Percentiles rank a stretch among this genome's conserved stretches.
Evolutionary conservation across 2,113 vertebrate species (phyloP).

Genomic region (Paramormyrops kingsleyae): DNA sequence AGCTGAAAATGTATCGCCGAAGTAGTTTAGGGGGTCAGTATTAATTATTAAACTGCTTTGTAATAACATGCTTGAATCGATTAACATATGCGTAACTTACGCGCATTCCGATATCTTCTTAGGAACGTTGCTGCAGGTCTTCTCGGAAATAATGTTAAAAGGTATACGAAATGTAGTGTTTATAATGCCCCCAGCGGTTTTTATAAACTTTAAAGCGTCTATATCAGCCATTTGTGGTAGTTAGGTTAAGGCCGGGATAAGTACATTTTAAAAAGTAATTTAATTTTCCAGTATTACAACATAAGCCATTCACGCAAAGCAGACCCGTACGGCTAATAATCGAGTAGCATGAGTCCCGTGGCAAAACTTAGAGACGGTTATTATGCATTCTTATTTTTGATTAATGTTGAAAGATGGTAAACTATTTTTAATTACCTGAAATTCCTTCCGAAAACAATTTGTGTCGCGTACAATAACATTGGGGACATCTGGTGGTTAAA

Average conservation of each 20-base stretch:
- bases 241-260: not conserved
- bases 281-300: not conserved
- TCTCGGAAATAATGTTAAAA: not conserved
- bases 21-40: not conserved
- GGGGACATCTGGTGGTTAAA: slow-evolving; percentile 47
- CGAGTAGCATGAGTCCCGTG: not conserved
- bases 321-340: not conserved
- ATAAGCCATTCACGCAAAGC: not conserved
- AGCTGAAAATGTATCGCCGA: not conserved
- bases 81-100: not conserved
- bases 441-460: not conserved
- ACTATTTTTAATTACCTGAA: not conserved
- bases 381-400: not conserved
- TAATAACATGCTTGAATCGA: not conserved
- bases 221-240: not conserved
- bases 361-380: not conserved
- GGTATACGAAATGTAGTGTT: not conserved
- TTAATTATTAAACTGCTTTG: not conserved
- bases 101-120: not conserved
- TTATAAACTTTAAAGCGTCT: not conserved
- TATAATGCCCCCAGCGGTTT: not conserved
- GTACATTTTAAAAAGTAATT: not conserved
- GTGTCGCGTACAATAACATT: not conserved
- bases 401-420: not conserved
- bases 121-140: not conserved